Evolutionary conservation across 2,113 vertebrate genomes (phyloP), one percentile per base, ranked within the genome.

Genomic region (Tapirus terrestris): DNA sequence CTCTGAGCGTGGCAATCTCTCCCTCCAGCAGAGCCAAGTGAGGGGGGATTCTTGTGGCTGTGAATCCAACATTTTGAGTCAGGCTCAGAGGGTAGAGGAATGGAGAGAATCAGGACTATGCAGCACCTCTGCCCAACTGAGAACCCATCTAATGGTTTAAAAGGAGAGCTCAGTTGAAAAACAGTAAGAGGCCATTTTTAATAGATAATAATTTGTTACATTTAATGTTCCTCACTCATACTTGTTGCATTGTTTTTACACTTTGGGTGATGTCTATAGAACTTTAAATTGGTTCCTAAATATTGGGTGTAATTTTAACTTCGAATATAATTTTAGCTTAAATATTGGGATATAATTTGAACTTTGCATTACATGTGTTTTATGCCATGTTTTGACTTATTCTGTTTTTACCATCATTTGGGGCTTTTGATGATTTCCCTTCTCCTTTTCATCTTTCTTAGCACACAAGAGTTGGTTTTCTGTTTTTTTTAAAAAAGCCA

Each of bases 261-360:
- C 27, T 89, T 83, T 21, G 31, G 10, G 39, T 65, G 23, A 68
- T 89, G 9, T 63, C 61, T 82, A 1, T 86, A 56, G 56, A 82
- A 72, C 82, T 91, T 79, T 63, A 70, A 72, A 86, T 77, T 80
- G 65, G 14, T 73, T 94, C 33, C 39, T 91, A 94, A 93, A 91
- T 81, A 91, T 53, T 75, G 70, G 36, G 18, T 27, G 2, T 82
- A 43, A 91, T 72, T 93, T 93, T 61, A 65, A 72, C 80, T 89
- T 85, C 68, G 21, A 65, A 17, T 87, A 77, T 72, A 61, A 58
- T 43, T 68, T 92, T 87, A 89, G 53, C 36, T 29, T 92, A 75
- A 84, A 65, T 75, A 86, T 27, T 39, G 65, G 23, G 23, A 11
- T 60, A 58, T 79, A 45, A 89, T 83, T 90, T 90, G 83, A 94